These are phyloP conservation scores for Macaria liturata DNA, from an alignment of 2,888 invertebrate species.

Conservation along the genomic window DNA sequence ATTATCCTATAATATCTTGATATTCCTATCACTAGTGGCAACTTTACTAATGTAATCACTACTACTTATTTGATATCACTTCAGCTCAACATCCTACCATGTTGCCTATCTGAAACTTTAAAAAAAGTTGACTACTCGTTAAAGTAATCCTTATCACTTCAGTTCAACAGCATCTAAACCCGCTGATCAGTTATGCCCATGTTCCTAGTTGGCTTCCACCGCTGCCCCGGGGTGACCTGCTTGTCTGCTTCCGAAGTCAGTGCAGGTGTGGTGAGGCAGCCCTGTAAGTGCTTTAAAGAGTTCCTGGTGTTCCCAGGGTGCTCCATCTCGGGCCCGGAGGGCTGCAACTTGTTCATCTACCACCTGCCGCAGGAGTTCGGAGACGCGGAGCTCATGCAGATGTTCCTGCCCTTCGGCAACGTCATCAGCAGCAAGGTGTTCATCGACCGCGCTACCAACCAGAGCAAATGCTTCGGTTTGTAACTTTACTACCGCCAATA, in stretches of 20 bases:
- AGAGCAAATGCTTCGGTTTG: conserved; percentile 99
- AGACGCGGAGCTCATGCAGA: conserved; percentile 99
- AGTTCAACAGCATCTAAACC: too few species aligned
- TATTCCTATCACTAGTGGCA: too few species aligned
- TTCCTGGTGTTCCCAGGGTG: conserved; percentile 92
- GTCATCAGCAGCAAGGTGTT: conserved; percentile 99
- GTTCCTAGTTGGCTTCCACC: not conserved
- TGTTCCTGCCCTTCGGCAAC: conserved; percentile 99
- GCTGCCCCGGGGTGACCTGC: conserved; percentile 7
- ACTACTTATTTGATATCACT: too few species aligned
- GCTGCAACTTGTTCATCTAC: conserved; percentile 99
- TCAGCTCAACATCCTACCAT: too few species aligned
- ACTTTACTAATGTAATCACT: too few species aligned
- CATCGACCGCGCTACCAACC: conserved; percentile 99
- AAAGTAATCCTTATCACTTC: too few species aligned
- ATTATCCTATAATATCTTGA: too few species aligned
- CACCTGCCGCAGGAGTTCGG: conserved; percentile 99
- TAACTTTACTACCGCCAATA: too few species aligned
- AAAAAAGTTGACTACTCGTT: too few species aligned
- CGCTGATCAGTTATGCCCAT: too few species aligned
- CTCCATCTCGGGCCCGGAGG: conserved; percentile 99
- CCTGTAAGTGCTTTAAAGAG: conserved; percentile 87
- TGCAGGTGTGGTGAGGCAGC: conserved; percentile 66
- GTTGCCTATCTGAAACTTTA: too few species aligned
- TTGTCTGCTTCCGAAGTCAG: conserved; percentile 19